phyloP scores from a whole-genome alignment of 1,140 invertebrate species.

The Plutomurus gul region DNA sequence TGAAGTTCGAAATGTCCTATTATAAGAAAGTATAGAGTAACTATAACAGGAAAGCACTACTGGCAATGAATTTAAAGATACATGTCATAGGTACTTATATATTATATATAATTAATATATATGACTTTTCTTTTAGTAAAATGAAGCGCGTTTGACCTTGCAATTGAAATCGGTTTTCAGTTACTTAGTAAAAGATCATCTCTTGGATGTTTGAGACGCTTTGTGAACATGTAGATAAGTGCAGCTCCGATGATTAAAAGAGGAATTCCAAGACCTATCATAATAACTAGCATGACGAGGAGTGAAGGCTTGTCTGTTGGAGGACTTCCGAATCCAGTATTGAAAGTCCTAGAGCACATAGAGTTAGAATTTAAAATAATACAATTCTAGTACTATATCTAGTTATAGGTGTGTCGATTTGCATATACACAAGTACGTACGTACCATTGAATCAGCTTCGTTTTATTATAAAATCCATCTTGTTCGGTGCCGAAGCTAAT shows the following conservation, averaged over 20 bases:
- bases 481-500: slow-evolving; percentile 49
- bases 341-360: slow-evolving; percentile 38
- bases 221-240: slow-evolving; percentile 34
- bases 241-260: slow-evolving; percentile 42
- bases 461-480: slow-evolving; percentile 51
- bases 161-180: slow-evolving; percentile 4
- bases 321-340: slow-evolving; percentile 46
- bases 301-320: slow-evolving; percentile 44
- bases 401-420: too few relatives aligned
- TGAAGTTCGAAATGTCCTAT: too few relatives aligned
- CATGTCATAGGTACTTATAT: too few relatives aligned
- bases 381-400: too few relatives aligned
- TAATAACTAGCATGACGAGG: slow-evolving; percentile 43
- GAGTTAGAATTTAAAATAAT: neutral
- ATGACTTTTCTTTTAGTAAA: too few relatives aligned
- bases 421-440: neutral
- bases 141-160: too few relatives aligned
- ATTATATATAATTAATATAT: too few relatives aligned
- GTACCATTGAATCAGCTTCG: slow-evolving; percentile 44
- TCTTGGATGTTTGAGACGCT: slow-evolving; percentile 35
- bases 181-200: slow-evolving; percentile 45
- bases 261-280: slow-evolving; percentile 51
- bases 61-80: too few relatives aligned
- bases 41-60: too few relatives aligned
- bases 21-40: too few relatives aligned